Evolutionary conservation across 2,113 vertebrate species (phyloP).

Genomic region (Ammospiza nelsoni): DNA sequence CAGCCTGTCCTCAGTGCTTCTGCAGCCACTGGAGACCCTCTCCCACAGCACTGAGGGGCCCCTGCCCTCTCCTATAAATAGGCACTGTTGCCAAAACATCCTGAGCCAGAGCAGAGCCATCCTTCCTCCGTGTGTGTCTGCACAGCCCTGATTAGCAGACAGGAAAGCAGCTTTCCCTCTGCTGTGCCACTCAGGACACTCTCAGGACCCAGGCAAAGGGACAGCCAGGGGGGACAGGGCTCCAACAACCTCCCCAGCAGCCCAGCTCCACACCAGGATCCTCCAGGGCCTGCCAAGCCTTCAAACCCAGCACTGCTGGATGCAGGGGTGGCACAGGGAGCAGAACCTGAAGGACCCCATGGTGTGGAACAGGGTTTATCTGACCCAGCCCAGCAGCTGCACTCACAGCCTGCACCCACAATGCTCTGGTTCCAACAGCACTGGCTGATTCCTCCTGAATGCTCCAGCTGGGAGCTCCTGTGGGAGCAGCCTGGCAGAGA

Average conservation of each 20-base stretch:
- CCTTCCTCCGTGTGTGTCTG: slow-evolving; percentile 56
- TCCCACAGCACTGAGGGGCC: background rate
- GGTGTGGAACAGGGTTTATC: background rate
- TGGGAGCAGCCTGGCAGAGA: background rate
- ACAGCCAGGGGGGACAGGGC: background rate
- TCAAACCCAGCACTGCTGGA: background rate
- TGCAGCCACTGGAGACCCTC: background rate
- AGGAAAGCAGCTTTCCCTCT: slow-evolving; percentile 55
- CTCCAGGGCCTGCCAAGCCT: background rate
- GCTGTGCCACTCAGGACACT: background rate
- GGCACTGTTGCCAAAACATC: slow-evolving; percentile 59
- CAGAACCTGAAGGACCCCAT: fast-evolving
- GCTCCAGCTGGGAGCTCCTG: background rate
- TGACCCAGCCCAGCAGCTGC: background rate
- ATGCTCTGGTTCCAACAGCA: background rate
- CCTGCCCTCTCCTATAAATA: slow-evolving; percentile 60
- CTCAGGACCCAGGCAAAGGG: background rate
- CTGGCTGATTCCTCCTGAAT: background rate
- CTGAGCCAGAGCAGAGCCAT: slow-evolving; percentile 66
- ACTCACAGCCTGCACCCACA: background rate
- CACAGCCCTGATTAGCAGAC: slow-evolving; percentile 53
- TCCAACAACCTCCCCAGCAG: background rate
- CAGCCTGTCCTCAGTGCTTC: background rate
- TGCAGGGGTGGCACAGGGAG: background rate
- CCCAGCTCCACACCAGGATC: background rate